phyloP scores from a whole-genome alignment of 2,888 invertebrate genomes.

The Conomelus anceps region DNA sequence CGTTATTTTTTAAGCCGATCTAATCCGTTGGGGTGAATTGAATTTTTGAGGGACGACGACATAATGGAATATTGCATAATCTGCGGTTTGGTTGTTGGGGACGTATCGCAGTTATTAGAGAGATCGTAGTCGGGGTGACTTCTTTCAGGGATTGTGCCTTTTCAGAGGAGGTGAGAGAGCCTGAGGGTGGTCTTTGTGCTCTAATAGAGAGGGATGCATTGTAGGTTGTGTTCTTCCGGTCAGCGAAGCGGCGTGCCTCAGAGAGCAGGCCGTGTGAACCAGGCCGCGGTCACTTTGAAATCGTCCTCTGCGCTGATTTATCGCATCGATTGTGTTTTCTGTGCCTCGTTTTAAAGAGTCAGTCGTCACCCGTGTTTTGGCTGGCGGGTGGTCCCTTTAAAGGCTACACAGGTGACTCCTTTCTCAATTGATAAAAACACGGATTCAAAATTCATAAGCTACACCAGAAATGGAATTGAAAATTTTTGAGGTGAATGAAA shows the following conservation, averaged over 20 bases:
- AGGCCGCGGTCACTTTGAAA: not conserved
- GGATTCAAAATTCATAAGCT: not conserved
- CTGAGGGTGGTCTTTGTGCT: not conserved
- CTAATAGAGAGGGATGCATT: not conserved
- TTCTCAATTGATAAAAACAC: not conserved
- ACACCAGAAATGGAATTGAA: not conserved
- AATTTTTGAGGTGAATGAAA: too few relatives aligned
- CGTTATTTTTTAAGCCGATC: not conserved
- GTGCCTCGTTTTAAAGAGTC: too few relatives aligned
- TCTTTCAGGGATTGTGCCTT: not conserved
- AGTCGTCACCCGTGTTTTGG: not conserved
- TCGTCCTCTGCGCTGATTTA: not conserved
- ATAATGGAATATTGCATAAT: not conserved
- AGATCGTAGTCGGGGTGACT: not conserved
- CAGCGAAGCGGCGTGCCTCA: not conserved
- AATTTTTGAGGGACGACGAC: not conserved
- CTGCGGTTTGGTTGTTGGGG: not conserved
- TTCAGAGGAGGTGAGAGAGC: too few relatives aligned
- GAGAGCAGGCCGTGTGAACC: not conserved
- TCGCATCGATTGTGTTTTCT: not conserved
- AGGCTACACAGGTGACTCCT: not conserved
- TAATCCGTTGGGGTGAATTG: not conserved
- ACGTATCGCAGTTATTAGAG: not conserved
- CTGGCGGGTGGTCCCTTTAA: not conserved
- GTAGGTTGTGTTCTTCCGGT: not conserved